A percentile compares a stretch with the other conserved stretches of the same genome.
These are phyloP conservation scores for Vollenhovia emeryi DNA, from an alignment of 1,140 invertebrate genomes.

Conservation along the genomic window DNA sequence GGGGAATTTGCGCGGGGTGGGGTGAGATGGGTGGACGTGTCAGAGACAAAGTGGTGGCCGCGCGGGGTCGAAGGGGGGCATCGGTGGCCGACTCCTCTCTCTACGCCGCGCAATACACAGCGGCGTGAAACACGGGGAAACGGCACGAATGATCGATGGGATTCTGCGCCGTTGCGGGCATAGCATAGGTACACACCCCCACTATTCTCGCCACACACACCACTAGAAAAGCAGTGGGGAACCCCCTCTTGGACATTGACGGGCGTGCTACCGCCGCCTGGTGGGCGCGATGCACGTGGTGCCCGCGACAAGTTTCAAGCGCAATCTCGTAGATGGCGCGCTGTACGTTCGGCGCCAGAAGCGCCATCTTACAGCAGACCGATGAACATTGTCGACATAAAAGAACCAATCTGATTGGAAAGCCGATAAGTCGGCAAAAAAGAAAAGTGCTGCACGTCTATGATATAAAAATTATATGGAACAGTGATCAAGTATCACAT, in stretches of 20 bases:
- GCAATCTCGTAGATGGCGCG: constrained; percentile 75
- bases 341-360: background rate
- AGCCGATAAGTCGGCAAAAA: constrained; percentile 3
- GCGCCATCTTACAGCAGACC: constrained; percentile 72
- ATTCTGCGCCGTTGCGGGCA: constrained; percentile 83
- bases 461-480: background rate
- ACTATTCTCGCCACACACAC: constrained; percentile 54
- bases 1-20: constrained; percentile 75
- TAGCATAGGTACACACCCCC: constrained; percentile 73
- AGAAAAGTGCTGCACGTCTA: background rate
- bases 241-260: constrained; percentile 38
- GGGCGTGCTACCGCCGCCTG: constrained; percentile 58
- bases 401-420: background rate
- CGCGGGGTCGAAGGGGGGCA: constrained; percentile 60
- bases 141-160: constrained; percentile 85
- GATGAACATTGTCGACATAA: constrained; percentile 65
- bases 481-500: background rate
- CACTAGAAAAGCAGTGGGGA: constrained; percentile 33
- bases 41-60: constrained; percentile 66
- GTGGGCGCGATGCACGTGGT: constrained; percentile 80
- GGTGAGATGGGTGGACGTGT: constrained; percentile 72
- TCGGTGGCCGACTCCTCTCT: constrained; percentile 65
- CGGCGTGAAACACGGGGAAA: constrained; percentile 82
- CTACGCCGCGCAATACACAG: constrained; percentile 80
- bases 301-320: constrained; percentile 65